These are phyloP conservation scores for Scytalopus superciliaris DNA, from an alignment of 2,113 vertebrate genomes.

Conservation along the genomic window DNA sequence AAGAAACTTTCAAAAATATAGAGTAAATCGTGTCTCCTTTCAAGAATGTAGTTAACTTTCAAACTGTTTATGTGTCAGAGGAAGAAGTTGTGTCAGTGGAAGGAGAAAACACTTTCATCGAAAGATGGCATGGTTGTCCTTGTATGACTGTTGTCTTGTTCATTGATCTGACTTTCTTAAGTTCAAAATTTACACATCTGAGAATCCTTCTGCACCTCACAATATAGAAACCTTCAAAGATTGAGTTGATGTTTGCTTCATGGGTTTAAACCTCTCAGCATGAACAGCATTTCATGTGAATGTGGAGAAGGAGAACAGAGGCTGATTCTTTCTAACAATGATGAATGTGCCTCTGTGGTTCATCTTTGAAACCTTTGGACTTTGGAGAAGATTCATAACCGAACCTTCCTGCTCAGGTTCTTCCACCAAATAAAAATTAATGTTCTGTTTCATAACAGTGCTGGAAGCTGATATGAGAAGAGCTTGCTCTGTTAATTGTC, in stretches of 20 bases:
- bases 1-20: not conserved
- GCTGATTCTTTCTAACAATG: not conserved
- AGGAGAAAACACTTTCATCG: not conserved
- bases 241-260: not conserved
- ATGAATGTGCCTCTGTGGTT: not conserved
- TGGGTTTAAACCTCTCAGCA: conserved; percentile 16
- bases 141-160: conserved; percentile 40
- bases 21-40: not conserved
- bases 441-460: not conserved
- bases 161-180: conserved; percentile 54
- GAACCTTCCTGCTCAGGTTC: not conserved
- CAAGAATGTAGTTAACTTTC: not conserved
- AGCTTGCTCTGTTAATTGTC: not conserved
- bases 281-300: not conserved
- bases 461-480: not conserved
- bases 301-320: not conserved
- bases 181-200: conserved; percentile 55
- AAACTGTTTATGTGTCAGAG: not conserved
- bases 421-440: not conserved
- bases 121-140: conserved; percentile 38
- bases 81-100: not conserved
- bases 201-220: conserved; percentile 34
- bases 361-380: not conserved
- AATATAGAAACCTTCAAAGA: conserved; percentile 44
- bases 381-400: not conserved